A percentile compares a stretch with the other conserved stretches of the same genome.
Conservation (phyloP, 2,797 vertebrate species). For the Megaceryle alcyon region DNA sequence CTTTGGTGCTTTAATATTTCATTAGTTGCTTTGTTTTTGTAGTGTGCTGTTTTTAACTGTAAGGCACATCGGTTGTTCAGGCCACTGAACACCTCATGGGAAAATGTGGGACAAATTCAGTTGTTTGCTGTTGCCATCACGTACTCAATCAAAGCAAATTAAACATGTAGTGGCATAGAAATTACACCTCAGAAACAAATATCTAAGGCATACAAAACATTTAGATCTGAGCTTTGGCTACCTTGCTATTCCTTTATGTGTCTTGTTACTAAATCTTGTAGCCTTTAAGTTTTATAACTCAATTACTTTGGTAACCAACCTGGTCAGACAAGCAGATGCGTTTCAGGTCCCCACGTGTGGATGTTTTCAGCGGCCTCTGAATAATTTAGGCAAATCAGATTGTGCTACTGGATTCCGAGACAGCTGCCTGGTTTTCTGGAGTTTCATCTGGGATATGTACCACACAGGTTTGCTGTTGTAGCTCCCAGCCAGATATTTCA, state of each 20-base stretch:
- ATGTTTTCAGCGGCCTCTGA: neutral
- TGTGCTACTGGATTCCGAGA: neutral
- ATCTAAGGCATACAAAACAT: neutral
- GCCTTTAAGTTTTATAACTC: neutral
- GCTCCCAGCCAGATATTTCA: neutral
- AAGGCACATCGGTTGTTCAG: neutral
- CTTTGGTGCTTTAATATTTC: conserved; percentile 47
- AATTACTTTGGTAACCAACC: neutral
- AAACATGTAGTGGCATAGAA: neutral
- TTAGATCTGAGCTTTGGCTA: neutral
- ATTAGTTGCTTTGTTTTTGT: conserved; percentile 33
- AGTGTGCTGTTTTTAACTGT: conserved; percentile 19
- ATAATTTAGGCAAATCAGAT: neutral
- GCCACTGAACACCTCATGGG: neutral
- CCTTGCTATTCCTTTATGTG: neutral
- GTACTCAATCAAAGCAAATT: neutral
- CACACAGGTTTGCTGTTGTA: neutral
- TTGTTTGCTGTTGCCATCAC: neutral
- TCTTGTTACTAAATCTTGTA: neutral
- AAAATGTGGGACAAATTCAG: neutral
- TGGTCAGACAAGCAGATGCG: rapidly evolving
- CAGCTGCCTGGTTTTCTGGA: neutral
- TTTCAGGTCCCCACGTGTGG: neutral
- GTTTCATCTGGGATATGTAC: neutral
- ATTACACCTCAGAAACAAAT: neutral